A percentile compares a stretch with the other conserved stretches of the same genome.
phyloP scores from a whole-genome alignment of 1,140 invertebrate species.

The Eulimnadia texana region DNA sequence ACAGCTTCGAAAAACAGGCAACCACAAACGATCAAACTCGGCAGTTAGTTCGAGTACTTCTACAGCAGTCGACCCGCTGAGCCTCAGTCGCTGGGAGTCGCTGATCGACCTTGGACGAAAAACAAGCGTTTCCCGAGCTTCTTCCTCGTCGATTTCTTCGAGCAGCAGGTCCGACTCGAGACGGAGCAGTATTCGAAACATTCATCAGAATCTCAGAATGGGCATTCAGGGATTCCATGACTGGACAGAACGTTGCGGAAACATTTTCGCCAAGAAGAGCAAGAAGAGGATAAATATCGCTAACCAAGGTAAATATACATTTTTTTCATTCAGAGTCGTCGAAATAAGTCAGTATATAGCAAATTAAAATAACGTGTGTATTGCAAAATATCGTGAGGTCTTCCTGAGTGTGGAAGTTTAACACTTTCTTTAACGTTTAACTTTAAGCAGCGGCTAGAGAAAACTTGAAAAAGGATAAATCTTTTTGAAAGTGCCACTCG shows the following conservation, averaged over 20 bases:
- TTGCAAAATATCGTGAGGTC: too few species aligned
- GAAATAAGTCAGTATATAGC: too few species aligned
- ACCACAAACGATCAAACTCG: slow-evolving; percentile 3
- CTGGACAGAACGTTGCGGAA: slow-evolving; percentile 11
- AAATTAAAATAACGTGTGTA: too few species aligned
- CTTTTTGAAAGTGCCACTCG: too few species aligned
- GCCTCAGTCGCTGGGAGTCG: slow-evolving; percentile 9
- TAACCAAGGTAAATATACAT: slow-evolving; percentile 7
- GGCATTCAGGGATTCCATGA: slow-evolving; percentile 11
- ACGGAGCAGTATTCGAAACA: slow-evolving; percentile 6
- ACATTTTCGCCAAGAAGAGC: neutral
- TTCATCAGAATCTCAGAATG: slow-evolving; percentile 10
- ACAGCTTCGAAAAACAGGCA: neutral
- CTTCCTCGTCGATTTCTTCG: slow-evolving; percentile 5
- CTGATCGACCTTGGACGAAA: neutral
- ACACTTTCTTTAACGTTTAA: too few species aligned
- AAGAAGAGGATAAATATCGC: slow-evolving; percentile 9
- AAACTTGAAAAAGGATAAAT: too few species aligned
- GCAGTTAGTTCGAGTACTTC: neutral
- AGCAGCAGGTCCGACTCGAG: slow-evolving; percentile 3
- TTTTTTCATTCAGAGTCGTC: neutral
- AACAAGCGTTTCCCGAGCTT: neutral
- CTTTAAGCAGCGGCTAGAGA: too few species aligned
- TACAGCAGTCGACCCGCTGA: too few species aligned
- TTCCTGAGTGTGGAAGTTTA: too few species aligned